Conservation (phyloP, 2,113 vertebrate species). For the Chrysochloris asiatica region DNA sequence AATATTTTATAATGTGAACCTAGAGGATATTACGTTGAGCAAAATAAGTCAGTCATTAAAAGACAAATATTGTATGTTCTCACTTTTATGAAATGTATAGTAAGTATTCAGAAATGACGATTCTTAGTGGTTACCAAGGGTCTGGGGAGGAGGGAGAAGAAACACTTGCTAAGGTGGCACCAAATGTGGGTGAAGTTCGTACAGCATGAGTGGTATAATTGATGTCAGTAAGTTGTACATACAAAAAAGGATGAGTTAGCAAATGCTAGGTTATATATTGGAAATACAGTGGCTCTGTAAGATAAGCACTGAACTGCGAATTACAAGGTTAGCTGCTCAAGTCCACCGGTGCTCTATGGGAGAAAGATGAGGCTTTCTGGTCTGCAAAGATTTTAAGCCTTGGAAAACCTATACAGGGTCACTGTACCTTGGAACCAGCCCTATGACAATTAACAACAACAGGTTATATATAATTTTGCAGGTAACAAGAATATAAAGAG, state of each 20-base stretch:
- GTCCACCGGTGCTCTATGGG: too few relatives aligned
- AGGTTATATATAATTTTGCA: too few relatives aligned
- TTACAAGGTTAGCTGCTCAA: too few relatives aligned
- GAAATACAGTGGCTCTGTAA: too few relatives aligned
- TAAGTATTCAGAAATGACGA: neutral
- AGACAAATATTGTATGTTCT: neutral
- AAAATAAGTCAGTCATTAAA: neutral
- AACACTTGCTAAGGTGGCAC: neutral
- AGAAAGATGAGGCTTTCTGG: too few relatives aligned
- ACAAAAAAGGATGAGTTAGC: neutral
- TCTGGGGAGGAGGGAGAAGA: neutral
- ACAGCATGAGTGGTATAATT: neutral
- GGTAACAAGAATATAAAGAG: neutral
- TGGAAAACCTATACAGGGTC: too few relatives aligned
- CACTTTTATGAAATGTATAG: neutral
- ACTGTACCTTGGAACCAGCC: too few relatives aligned
- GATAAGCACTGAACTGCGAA: too few relatives aligned
- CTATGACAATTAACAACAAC: too few relatives aligned
- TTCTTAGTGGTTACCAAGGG: neutral
- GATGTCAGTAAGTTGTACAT: neutral
- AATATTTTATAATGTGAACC: neutral
- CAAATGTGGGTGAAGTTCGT: neutral
- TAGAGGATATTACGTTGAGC: neutral
- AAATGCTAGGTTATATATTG: neutral
- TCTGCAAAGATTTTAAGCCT: too few relatives aligned